Evolutionary conservation across 2,888 invertebrate species (phyloP).

Genomic region (Apamea epomidion): DNA sequence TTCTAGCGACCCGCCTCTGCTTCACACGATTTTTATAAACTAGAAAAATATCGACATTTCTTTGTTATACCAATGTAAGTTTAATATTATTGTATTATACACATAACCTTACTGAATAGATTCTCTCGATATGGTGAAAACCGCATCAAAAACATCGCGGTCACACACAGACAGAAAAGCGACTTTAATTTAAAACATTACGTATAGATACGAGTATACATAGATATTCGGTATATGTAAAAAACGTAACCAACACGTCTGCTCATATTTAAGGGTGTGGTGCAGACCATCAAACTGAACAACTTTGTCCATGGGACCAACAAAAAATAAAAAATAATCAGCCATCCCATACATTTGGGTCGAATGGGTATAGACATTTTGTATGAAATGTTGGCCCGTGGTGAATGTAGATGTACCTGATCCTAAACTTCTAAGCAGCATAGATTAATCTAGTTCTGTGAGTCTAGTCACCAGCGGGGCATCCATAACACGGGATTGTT

Average conservation of each 20-base stretch:
- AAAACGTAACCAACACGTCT: not conserved
- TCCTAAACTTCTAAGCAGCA: constrained; percentile 31
- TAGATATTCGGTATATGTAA: no score
- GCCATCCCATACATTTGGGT: not conserved
- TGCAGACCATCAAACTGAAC: no score
- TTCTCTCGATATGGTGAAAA: not conserved
- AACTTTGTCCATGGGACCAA: not conserved
- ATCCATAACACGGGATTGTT: constrained; percentile 87
- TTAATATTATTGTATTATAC: not conserved
- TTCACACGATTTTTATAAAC: not conserved
- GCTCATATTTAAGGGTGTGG: not conserved
- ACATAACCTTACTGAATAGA: not conserved
- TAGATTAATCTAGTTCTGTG: constrained; percentile 59
- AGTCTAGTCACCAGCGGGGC: constrained; percentile 80
- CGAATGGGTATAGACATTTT: not conserved
- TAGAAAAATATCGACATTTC: not conserved
- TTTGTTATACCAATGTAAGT: not conserved
- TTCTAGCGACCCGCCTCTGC: no score
- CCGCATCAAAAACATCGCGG: not conserved
- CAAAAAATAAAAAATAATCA: not conserved
- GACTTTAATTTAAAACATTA: not conserved
- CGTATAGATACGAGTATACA: accelerated
- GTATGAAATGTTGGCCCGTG: not conserved
- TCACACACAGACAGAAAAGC: not conserved
- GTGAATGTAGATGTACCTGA: not conserved